phyloP scores from a whole-genome alignment of 92 coral and sea anemone genomes.

The Virgularia gustaviana region DNA sequence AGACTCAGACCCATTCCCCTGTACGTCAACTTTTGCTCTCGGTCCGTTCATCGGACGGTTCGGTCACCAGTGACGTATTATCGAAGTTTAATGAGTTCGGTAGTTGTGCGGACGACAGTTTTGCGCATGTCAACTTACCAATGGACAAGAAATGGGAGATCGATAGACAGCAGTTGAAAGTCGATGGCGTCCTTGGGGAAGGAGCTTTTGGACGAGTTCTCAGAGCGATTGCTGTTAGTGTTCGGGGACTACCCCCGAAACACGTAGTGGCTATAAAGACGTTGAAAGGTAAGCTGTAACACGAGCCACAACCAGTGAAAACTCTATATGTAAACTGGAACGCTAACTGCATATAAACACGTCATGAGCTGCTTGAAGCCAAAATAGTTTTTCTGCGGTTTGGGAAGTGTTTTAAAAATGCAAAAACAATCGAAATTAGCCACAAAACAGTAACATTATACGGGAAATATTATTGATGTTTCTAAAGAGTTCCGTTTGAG shows the following conservation, averaged over 20 bases:
- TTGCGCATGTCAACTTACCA: constrained; percentile 81
- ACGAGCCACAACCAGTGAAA: background rate
- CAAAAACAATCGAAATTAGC: too few species aligned
- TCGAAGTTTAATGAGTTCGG: too few species aligned
- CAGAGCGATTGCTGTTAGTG: constrained; percentile 76
- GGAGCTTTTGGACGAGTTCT: constrained; percentile 96
- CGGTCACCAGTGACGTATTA: constrained; percentile 52
- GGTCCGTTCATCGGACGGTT: constrained; percentile 13
- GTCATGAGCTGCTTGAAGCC: too few species aligned
- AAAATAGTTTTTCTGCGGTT: too few species aligned
- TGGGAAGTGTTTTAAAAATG: too few species aligned
- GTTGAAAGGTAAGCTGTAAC: constrained; percentile 63
- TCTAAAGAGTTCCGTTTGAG: too few species aligned
- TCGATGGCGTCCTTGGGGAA: constrained; percentile 75
- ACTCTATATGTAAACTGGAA: too few species aligned
- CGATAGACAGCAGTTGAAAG: constrained; percentile 66
- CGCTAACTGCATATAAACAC: too few species aligned
- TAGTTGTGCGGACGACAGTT: constrained; percentile 70
- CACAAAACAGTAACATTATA: too few species aligned
- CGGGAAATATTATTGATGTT: too few species aligned
- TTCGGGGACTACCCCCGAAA: constrained; percentile 59
- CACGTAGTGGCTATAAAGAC: constrained; percentile 86
- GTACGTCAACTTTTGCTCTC: constrained; percentile 9
- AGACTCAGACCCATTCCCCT: constrained; percentile 19
- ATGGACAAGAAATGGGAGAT: constrained; percentile 94